Evolutionary conservation across 2,113 vertebrate genomes (phyloP), one percentile per base, ranked within the genome.

Genomic region (Menidia beryllina): DNA sequence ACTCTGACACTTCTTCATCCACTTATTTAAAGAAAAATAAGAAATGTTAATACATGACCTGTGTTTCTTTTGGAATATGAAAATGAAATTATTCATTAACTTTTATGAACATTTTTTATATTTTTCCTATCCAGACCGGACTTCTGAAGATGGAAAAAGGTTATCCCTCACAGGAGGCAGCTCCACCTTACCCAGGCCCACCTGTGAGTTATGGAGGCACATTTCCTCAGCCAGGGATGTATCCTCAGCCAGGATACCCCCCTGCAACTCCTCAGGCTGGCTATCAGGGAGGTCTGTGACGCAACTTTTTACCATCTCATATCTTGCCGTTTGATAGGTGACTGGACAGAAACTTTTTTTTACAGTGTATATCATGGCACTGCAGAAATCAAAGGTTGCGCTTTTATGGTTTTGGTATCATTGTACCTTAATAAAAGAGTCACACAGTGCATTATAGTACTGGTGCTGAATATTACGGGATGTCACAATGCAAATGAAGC

Each of bases 141-240:
- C 53, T 47, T 71, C 39, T 78, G 24, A 85, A 77, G 53, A 91
- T 91, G 89, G 81, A 91, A 27, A 90, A 87, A 49, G 83, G 57
- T 60, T n/a, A 74, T 41, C 77, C 49, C 12, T 55, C 76, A 27
- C 27, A 76, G 5, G 83, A 82, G 0, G 5, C 69, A 15, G 77
- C 86, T 41, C 88, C 88, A 20, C 84, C 88, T 0, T 91, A 90
- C 65, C 82, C 88, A 0, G 88, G 79, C 20, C 88, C 85, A 8
- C 86, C 79, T 12, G 0, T 72, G n/a, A 53, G 41, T 68, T 77
- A 87, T 24, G 69, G 51, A 1, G 55, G 38, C 21, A 2, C 20
- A 3, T 0, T 0, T 4, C 65, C 69, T 38, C 78, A 61, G 24
- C 83, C 79, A 41, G 72, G 43, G 23, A 36, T 69, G 14, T 59